Percentiles rank a stretch among this genome's conserved stretches.
phyloP scores from a whole-genome alignment of 2,888 invertebrate species.

The Teleogryllus oceanicus region DNA sequence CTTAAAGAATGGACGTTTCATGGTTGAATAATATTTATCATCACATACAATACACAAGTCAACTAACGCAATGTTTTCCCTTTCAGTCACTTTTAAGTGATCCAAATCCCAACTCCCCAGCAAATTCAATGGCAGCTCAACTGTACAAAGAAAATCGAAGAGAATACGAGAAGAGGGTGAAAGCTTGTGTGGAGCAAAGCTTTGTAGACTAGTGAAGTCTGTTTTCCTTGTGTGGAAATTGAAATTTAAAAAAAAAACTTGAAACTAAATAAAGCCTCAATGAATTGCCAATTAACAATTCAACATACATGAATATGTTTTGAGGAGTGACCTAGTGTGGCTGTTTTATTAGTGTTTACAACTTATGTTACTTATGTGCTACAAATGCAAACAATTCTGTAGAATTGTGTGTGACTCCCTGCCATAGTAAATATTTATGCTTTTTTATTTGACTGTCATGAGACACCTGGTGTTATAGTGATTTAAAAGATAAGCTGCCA shows the following conservation, averaged over 20 bases:
- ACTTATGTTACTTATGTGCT: slow-evolving; percentile 25
- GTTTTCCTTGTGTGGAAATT: slow-evolving; percentile 44
- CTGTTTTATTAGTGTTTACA: slow-evolving; percentile 29
- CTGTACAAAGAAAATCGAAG: slow-evolving; percentile 98
- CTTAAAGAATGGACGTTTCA: too few relatives aligned
- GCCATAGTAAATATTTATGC: slow-evolving; percentile 18
- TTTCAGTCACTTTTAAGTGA: slow-evolving; percentile 95
- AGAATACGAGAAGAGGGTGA: slow-evolving; percentile 99
- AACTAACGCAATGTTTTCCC: not conserved
- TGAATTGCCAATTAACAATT: slow-evolving; percentile 18
- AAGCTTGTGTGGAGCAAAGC: slow-evolving; percentile 98
- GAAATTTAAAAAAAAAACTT: slow-evolving; percentile 36
- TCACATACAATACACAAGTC: not conserved
- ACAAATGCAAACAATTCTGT: slow-evolving; percentile 24
- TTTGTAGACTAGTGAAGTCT: slow-evolving; percentile 81
- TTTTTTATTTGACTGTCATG: slow-evolving; percentile 25
- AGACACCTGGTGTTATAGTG: slow-evolving; percentile 24
- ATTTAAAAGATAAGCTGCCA: slow-evolving; percentile 25
- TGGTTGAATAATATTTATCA: too few relatives aligned
- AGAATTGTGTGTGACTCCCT: slow-evolving; percentile 25
- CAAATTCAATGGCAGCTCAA: slow-evolving; percentile 98
- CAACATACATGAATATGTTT: slow-evolving; percentile 12
- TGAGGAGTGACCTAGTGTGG: slow-evolving; percentile 18
- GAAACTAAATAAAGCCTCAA: slow-evolving; percentile 28
- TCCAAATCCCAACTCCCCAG: slow-evolving; percentile 99